Evolutionary conservation across 2,113 vertebrate species (phyloP).

Genomic region (Aldabrachelys gigantea): DNA sequence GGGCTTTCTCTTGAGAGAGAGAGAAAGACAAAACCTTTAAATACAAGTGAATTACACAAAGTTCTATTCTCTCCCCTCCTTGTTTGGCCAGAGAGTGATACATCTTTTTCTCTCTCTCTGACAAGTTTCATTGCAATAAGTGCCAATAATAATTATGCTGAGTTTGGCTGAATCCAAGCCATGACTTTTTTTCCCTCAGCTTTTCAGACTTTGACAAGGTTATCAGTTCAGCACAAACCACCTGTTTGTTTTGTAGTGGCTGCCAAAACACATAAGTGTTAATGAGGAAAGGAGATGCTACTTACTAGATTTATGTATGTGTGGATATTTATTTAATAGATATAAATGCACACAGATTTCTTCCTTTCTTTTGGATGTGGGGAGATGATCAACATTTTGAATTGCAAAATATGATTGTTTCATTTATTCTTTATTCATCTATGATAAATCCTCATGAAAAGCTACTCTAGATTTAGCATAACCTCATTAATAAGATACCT

Average conservation of each 20-base stretch:
- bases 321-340: slow-evolving; percentile 57
- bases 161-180: slow-evolving; percentile 46
- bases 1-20: not conserved
- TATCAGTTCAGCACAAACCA: slow-evolving; percentile 65
- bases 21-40: not conserved
- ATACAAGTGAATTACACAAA: not conserved
- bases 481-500: not conserved
- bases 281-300: slow-evolving; percentile 55
- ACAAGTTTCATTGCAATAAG: slow-evolving; percentile 41
- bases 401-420: slow-evolving; percentile 5
- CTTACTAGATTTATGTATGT: slow-evolving; percentile 38
- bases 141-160: slow-evolving; percentile 54
- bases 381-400: slow-evolving; percentile 47
- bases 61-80: slow-evolving; percentile 25
- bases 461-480: not conserved
- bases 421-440: not conserved
- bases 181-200: slow-evolving; percentile 49
- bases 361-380: not conserved
- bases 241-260: slow-evolving; percentile 68
- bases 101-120: slow-evolving; percentile 25
- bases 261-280: slow-evolving; percentile 65
- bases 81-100: slow-evolving; percentile 40
- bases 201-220: slow-evolving; percentile 66
- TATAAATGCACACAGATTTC: slow-evolving; percentile 49
- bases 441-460: not conserved